phyloP scores from a whole-genome alignment of 2,113 vertebrate species.

The Microtus oregoni region DNA sequence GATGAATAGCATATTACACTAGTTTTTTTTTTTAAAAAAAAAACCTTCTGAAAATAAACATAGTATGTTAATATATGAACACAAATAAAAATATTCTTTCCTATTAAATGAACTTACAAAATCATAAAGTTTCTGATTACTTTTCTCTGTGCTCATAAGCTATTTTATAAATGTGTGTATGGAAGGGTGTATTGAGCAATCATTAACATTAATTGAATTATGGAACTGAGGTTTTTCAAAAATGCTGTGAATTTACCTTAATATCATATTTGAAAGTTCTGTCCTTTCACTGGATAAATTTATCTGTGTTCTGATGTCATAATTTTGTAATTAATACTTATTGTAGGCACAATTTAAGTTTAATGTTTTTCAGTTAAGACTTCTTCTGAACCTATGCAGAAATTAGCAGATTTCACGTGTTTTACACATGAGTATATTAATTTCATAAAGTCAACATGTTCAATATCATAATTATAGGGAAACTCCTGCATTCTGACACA shows the following conservation, averaged over 20 bases:
- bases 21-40: background rate
- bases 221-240: background rate
- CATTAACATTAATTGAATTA: conserved; percentile 2
- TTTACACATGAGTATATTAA: background rate
- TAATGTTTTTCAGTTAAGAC: background rate
- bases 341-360: background rate
- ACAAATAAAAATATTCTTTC: background rate
- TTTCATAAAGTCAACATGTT: background rate
- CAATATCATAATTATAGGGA: background rate
- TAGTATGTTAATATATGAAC: background rate
- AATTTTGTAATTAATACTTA: background rate
- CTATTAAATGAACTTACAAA: background rate
- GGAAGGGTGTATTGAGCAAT: background rate
- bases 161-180: background rate
- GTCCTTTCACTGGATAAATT: background rate
- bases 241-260: background rate
- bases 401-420: background rate
- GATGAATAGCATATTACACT: conserved; percentile 38
- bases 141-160: background rate
- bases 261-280: background rate
- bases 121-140: background rate
- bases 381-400: background rate
- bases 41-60: background rate
- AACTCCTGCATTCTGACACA: background rate
- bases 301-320: background rate